Conservation (phyloP, 2,113 vertebrate genomes). For the Anguilla japonica region DNA sequence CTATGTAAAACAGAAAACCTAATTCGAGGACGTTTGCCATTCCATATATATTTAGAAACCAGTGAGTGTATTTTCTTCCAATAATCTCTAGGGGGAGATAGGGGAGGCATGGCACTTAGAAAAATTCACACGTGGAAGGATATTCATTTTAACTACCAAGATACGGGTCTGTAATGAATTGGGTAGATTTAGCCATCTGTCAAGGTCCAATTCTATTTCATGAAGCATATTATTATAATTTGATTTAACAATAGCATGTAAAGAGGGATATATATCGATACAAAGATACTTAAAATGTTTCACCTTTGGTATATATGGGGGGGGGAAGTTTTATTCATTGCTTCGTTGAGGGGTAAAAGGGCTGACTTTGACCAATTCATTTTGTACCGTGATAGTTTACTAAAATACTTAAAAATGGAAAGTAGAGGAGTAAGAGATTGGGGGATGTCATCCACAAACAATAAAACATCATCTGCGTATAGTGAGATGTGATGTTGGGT, state of each 20-base stretch:
- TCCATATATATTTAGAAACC: neutral
- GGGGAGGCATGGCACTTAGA: too few species aligned
- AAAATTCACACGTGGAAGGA: too few species aligned
- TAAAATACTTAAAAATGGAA: neutral
- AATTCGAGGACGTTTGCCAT: neutral
- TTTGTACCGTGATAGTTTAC: neutral
- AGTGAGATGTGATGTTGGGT: neutral
- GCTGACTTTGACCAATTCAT: neutral
- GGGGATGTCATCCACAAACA: too few species aligned
- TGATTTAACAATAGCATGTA: too few species aligned
- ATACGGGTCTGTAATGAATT: neutral
- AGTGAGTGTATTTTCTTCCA: slow-evolving; percentile 6
- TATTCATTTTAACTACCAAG: neutral
- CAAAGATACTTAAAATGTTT: slow-evolving; percentile 14
- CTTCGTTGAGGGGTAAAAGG: neutral
- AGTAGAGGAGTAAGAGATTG: neutral
- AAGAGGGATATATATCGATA: neutral
- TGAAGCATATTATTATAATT: too few species aligned
- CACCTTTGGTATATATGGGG: neutral
- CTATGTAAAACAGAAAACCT: neutral
- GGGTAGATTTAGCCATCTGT: neutral
- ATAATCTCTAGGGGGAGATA: neutral
- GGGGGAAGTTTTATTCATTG: neutral
- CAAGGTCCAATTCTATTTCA: too few species aligned
- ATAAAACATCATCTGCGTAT: too few species aligned